These are phyloP conservation scores for Gnathochromis pfefferi DNA, from an alignment of 2,113 vertebrate species.

Conservation along the genomic window DNA sequence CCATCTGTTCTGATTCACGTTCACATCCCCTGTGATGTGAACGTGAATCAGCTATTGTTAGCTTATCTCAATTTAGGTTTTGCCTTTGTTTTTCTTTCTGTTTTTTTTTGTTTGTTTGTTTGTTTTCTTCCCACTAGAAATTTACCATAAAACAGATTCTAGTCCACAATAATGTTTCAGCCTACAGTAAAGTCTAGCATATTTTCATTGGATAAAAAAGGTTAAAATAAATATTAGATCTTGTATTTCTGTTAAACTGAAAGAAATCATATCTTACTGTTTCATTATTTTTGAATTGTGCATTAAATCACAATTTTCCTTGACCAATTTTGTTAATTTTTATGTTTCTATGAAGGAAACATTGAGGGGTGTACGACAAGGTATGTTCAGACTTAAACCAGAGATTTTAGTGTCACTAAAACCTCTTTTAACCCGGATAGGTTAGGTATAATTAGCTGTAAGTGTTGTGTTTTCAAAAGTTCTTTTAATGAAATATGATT, in stretches of 20 bases:
- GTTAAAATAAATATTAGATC: background rate
- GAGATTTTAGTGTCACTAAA: background rate
- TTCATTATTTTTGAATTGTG: background rate
- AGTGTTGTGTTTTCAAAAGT: background rate
- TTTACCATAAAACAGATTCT: background rate
- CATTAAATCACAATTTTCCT: background rate
- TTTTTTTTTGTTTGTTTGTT: background rate
- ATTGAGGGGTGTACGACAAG: background rate
- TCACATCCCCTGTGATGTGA: background rate
- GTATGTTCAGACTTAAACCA: fast-evolving
- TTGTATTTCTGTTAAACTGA: background rate
- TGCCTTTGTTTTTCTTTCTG: background rate
- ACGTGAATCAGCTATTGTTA: background rate
- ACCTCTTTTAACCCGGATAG: fast-evolving
- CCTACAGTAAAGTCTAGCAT: background rate
- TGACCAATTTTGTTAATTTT: background rate
- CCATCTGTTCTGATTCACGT: fast-evolving
- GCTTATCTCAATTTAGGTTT: background rate
- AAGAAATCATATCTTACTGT: background rate
- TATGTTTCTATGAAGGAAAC: background rate
- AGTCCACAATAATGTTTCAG: background rate
- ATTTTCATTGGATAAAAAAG: background rate
- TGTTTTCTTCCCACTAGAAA: background rate
- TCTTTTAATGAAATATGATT: background rate
- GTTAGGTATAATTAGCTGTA: background rate